These are phyloP conservation scores for Passer montanus DNA, from an alignment of 2,113 vertebrate species.

Conservation along the genomic window DNA sequence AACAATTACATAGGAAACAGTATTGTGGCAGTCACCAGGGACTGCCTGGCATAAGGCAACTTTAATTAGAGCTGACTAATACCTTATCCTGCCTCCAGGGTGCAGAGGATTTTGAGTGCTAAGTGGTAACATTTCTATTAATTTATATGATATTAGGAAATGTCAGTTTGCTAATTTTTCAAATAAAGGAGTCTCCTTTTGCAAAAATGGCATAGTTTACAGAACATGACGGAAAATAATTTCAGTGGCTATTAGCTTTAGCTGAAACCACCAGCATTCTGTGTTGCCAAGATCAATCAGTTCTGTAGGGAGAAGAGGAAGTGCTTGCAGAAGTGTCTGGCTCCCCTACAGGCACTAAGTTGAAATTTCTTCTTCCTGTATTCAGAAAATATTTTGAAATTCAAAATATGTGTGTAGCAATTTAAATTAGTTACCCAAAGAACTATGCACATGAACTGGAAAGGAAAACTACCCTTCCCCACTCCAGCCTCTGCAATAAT, in stretches of 20 bases:
- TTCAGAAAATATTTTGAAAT: not conserved
- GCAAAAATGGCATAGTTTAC: not conserved
- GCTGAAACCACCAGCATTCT: not conserved
- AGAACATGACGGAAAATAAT: not conserved
- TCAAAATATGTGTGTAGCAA: not conserved
- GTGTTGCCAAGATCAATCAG: not conserved
- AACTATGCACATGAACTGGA: not conserved
- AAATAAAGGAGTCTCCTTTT: not conserved
- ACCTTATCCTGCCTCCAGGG: not conserved
- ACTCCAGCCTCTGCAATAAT: not conserved
- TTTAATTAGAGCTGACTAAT: conserved; percentile 56
- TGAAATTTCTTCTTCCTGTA: not conserved
- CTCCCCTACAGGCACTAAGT: not conserved
- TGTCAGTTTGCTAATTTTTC: not conserved
- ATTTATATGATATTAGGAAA: not conserved
- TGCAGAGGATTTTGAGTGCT: not conserved
- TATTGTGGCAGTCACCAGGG: not conserved
- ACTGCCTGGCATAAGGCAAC: conserved; percentile 15
- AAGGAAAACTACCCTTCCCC: not conserved
- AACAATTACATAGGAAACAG: not conserved
- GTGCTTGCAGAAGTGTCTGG: not conserved
- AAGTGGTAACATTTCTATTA: conserved; percentile 6
- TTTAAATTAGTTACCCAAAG: not conserved
- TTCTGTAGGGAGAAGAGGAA: not conserved
- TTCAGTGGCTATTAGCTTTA: not conserved